phyloP scores from a whole-genome alignment of 92 coral and sea anemone genomes.

The Scolanthus callimorphus region DNA sequence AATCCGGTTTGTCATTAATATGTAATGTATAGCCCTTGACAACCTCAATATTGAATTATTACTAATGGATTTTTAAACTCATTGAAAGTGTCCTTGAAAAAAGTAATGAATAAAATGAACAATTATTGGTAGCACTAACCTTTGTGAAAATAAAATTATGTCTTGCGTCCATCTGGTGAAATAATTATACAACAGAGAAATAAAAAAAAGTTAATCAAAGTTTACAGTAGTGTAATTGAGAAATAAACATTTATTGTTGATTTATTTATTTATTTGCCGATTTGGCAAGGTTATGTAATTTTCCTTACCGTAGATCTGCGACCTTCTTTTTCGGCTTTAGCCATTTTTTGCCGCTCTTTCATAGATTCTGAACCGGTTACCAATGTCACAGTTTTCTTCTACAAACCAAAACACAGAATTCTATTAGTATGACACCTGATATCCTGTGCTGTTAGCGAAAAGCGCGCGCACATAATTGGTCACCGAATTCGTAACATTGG shows the following conservation, averaged over 20 bases:
- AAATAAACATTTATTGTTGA: background rate
- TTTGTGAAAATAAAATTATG: constrained; percentile 65
- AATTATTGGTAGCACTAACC: constrained; percentile 32
- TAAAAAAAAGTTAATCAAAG: background rate
- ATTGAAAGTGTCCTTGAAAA: too few species aligned
- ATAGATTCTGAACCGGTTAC: constrained; percentile 82
- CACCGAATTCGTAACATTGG: too few species aligned
- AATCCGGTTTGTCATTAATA: too few species aligned
- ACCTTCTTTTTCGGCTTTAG: constrained; percentile 74
- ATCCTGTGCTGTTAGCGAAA: too few species aligned
- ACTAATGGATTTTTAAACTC: too few species aligned
- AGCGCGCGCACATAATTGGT: too few species aligned
- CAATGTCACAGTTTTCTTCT: constrained; percentile 88
- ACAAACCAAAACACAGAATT: constrained; percentile 9
- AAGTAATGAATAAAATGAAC: too few species aligned
- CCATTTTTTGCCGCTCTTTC: constrained; percentile 88
- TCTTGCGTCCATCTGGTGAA: constrained; percentile 68
- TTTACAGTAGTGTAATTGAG: background rate
- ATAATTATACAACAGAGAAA: background rate
- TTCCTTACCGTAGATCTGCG: constrained; percentile 58
- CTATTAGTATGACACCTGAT: too few species aligned
- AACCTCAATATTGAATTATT: too few species aligned
- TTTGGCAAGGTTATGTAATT: background rate
- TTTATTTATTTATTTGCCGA: background rate
- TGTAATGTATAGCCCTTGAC: too few species aligned